Percentiles rank a stretch among this genome's conserved stretches.
phyloP scores from a whole-genome alignment of 1,140 invertebrate genomes.

The Tetragonula clypearis region DNA sequence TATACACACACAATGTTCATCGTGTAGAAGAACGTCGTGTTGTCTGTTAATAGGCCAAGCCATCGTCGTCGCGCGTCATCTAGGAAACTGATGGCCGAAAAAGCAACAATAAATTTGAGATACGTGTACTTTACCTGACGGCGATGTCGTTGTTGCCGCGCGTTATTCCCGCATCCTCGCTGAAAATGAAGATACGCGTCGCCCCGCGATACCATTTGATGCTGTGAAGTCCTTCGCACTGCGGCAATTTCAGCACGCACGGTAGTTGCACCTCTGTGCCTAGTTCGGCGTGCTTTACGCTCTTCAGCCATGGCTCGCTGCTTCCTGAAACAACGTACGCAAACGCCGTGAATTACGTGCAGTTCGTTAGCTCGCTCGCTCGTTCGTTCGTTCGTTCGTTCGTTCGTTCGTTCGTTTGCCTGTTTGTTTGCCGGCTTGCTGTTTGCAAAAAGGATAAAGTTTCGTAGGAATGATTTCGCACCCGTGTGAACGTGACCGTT shows the following conservation, averaged over 20 bases:
- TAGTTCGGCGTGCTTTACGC: slow-evolving; percentile 78
- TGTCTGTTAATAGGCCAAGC: not conserved
- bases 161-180: slow-evolving; percentile 87
- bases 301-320: slow-evolving; percentile 79
- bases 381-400: not conserved
- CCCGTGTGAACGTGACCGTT: not conserved
- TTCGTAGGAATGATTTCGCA: not conserved
- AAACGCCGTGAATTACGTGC: slow-evolving; percentile 27
- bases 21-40: not conserved
- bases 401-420: not conserved
- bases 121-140: slow-evolving; percentile 85
- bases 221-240: slow-evolving; percentile 92
- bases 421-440: slow-evolving; percentile 13
- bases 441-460: slow-evolving; percentile 29
- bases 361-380: not conserved
- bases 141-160: slow-evolving; percentile 88
- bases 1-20: not conserved
- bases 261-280: slow-evolving; percentile 88
- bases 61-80: not conserved
- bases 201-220: slow-evolving; percentile 95
- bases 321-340: slow-evolving; percentile 73
- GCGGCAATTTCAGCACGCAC: slow-evolving; percentile 88
- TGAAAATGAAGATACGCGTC: slow-evolving; percentile 91
- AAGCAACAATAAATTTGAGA: not conserved
- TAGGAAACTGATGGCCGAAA: too few relatives aligned